Conservation (phyloP, 23 tunicate genomes). For the Trididemnum miniatum region DNA sequence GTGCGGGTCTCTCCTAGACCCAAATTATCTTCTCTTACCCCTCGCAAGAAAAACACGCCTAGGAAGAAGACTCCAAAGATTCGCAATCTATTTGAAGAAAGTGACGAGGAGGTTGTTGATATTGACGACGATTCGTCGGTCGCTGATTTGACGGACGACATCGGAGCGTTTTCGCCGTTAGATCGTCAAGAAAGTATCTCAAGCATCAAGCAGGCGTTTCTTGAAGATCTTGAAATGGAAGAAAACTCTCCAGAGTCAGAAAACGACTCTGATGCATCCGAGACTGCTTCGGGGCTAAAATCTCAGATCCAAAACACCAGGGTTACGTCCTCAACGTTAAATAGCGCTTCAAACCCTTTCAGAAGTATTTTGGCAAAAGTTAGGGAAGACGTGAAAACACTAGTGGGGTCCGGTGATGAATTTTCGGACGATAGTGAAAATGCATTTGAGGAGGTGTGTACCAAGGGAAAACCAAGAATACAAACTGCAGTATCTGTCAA, state of each 20-base stretch:
- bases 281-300: background rate
- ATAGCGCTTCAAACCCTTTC: conserved; percentile 22
- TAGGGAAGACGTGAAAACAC: background rate
- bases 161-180: background rate
- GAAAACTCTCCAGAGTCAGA: background rate
- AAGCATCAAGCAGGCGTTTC: background rate
- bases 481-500: background rate
- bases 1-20: background rate
- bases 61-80: background rate
- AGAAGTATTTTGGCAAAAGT: conserved; percentile 1
- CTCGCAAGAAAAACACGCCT: background rate
- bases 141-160: background rate
- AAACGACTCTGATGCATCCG: background rate
- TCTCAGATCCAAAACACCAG: background rate
- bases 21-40: background rate
- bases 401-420: background rate
- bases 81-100: background rate
- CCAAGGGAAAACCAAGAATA: background rate
- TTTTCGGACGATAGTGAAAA: background rate
- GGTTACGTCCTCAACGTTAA: background rate
- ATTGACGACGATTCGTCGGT: background rate
- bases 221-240: no score
- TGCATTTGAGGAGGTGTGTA: background rate
- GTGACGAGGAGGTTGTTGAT: background rate
- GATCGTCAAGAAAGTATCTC: no score